Percentiles rank a stretch among this genome's conserved stretches.
Conservation (phyloP, 1,140 invertebrate species). For the Bursaphelenchus mucronatus region DNA sequence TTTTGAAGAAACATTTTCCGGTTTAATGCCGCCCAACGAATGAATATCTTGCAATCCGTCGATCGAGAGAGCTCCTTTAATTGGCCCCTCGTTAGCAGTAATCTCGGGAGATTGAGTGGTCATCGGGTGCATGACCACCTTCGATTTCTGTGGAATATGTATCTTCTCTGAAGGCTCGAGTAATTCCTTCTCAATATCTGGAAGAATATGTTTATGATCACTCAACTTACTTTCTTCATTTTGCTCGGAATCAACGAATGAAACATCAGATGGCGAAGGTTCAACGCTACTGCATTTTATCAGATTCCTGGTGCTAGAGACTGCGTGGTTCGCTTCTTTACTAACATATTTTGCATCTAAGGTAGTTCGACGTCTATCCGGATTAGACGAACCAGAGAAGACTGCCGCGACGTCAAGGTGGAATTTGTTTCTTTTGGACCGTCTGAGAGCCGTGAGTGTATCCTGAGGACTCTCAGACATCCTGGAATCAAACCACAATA, state of each 20-base stretch:
- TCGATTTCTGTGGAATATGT: not conserved
- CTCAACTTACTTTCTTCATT: no score
- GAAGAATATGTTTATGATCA: no score
- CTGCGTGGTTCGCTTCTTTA: not conserved
- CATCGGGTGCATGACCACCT: not conserved
- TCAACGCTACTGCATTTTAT: not conserved
- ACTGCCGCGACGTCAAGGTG: conserved; percentile 11
- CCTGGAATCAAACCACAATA: not conserved
- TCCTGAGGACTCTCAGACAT: conserved; percentile 6
- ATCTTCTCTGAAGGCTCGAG: no score
- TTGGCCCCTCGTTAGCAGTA: not conserved
- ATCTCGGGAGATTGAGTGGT: not conserved
- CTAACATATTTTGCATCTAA: not conserved
- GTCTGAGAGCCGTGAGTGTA: conserved; percentile 1
- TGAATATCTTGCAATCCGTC: not conserved
- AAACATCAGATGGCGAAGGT: no score
- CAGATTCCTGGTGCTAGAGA: not conserved
- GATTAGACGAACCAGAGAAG: conserved; percentile 4
- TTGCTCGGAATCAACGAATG: no score
- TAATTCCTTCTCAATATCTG: no score
- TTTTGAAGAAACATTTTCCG: not conserved
- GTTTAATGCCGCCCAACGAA: not conserved
- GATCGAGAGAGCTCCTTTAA: not conserved
- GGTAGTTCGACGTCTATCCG: not conserved
- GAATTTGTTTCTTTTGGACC: conserved; percentile 19